Evolutionary conservation across 2,888 invertebrate genomes (phyloP), one percentile per base, ranked within the genome.

Genomic region (Venusia cambrica): DNA sequence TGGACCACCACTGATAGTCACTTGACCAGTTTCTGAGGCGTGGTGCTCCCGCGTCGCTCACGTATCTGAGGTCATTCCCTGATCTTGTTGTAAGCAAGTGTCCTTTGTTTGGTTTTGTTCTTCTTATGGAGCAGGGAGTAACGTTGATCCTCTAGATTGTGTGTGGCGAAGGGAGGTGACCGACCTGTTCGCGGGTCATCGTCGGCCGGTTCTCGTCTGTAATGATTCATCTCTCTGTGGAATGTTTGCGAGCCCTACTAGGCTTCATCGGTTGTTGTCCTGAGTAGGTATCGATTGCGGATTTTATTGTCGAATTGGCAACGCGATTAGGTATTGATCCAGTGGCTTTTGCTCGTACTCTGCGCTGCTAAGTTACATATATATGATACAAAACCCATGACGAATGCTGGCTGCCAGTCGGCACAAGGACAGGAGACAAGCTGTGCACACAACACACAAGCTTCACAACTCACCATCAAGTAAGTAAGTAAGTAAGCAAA

Each of bases 181-280:
- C 78, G 80, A 80, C 79, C 80, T 73, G 33, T 47, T 45, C 57
- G 44, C 66, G 67, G 79, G 80, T 79, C 80, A 76, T 62, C 75
- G 78, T 49, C 75, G 63, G 60, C 48, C 53, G 53, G 48, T 45
- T 45, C 45, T 40, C 48, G 48, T 42, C 48, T 47, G 16, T 14
- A 21, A 28, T 40, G 40, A 68, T 63, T 62, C 45, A 20, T 37
- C 47, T 54, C 47, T 36, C 71, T 70, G 64, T 58, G 62, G 60
- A 68, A 69, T 60, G 45, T 48, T 43, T 35, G 45, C 43, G 31
- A 44, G 49, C 42, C 42, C 43, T 51, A 53, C 37, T 21, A 24
- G 33, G 32, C 16, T 19, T 22, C 6, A 22, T 14, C n/a, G 6
- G 11, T n/a, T 4, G 13, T 13, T 18, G 15, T 13, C 19, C 17